phyloP scores from a whole-genome alignment of 2,797 vertebrate species.

The Aplochiton taeniatus region DNA sequence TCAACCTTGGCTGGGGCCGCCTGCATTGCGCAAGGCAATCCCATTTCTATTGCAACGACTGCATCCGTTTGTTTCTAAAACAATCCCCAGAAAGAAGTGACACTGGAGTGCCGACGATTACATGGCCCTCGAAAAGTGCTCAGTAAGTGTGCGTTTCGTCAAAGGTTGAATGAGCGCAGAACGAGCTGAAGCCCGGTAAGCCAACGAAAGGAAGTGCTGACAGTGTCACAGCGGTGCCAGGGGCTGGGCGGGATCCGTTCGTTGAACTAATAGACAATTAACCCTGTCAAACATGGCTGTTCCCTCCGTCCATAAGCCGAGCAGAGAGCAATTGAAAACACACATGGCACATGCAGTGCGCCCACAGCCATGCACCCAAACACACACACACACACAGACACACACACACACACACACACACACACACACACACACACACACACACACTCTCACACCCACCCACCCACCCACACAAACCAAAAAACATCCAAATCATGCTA shows the following conservation, averaged over 20 bases:
- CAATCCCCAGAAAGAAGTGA: slow-evolving; percentile 9
- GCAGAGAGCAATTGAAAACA: slow-evolving; percentile 20
- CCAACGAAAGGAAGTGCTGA: slow-evolving; percentile 36
- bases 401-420: slow-evolving; percentile 1
- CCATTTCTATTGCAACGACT: slow-evolving; percentile 19
- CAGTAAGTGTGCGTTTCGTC: slow-evolving; percentile 10
- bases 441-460: background rate
- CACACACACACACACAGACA: slow-evolving; percentile 1
- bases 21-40: background rate
- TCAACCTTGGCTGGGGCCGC: too few species aligned
- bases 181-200: background rate
- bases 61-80: slow-evolving; percentile 25
- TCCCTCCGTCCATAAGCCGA: background rate
- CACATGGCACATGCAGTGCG: background rate
- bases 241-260: background rate
- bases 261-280: background rate
- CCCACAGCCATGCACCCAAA: background rate
- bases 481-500: slow-evolving; percentile 8
- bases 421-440: slow-evolving; percentile 1
- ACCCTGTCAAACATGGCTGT: slow-evolving; percentile 2
- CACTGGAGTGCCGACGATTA: slow-evolving; percentile 19
- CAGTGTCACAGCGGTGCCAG: slow-evolving; percentile 12
- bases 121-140: slow-evolving; percentile 16
- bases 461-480: slow-evolving; percentile 9
- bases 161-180: background rate